Evolutionary conservation across 2,888 invertebrate species (phyloP), one percentile per base, ranked within the genome.

Genomic region (Netelia virgata): DNA sequence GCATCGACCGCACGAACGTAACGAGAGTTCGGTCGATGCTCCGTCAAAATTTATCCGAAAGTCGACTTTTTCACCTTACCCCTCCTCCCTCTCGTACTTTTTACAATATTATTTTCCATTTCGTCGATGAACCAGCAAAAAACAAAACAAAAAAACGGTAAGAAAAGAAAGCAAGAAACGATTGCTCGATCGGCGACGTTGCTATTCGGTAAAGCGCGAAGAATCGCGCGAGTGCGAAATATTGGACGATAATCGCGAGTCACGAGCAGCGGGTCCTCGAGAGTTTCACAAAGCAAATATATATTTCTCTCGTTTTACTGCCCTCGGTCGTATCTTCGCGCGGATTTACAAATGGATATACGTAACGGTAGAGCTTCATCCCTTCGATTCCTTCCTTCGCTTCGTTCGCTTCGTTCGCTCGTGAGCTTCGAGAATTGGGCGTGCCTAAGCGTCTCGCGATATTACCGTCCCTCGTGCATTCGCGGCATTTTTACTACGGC

Each of bases 251-350:
- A 63, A 81, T 53, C 79, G 74, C 47, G 64, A 55, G 72, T 53
- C 28, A 28, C 73, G 74, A 72, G 76, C 83, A 85, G 85, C 84
- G 84, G 83, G 69, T 82, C 83, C 63, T 87, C 86, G 86, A 86
- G 85, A 80, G 61, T 84, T 85, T 86, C 84, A 84, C 86, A 86
- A 88, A 89, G 90, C 87, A 90, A 90, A 90, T 91, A 90, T 90
- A 90, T 91, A 90, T 90, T 90, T 90, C 88, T 88, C 88, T 88
- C 86, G 82, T 88, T 90, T 90, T 89, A 89, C 85, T 88, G 87
- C 87, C 85, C 76, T 55, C 80, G 85, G 82, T 82, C 79, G 84
- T 82, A 85, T 87, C 77, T 77, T 84, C 82, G 82, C 77, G 41
- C 5, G 75, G 73, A 83, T 84, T 85, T 83, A 75, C 70, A 70